These are phyloP conservation scores for Orthosia gracilis DNA, from an alignment of 2,888 invertebrate species.

Conservation along the genomic window DNA sequence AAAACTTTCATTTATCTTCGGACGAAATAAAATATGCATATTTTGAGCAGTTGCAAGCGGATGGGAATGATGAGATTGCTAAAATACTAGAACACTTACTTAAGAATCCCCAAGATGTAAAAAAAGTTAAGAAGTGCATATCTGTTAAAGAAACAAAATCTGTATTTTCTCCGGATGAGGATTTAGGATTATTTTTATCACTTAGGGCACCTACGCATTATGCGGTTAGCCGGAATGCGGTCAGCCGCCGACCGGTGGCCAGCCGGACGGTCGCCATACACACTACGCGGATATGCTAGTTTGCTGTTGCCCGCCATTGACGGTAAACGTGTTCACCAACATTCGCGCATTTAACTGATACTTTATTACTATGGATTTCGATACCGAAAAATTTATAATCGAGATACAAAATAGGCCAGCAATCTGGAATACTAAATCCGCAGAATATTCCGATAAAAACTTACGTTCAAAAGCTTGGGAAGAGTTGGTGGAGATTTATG, in stretches of 20 bases:
- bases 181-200: no score
- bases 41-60: slow-evolving; percentile 1
- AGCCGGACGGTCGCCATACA: no score
- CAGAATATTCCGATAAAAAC: slow-evolving; percentile 35
- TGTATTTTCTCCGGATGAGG: slow-evolving; percentile 12
- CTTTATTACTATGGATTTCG: no score
- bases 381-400: slow-evolving; percentile 35
- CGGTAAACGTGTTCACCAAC: neutral
- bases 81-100: slow-evolving; percentile 7
- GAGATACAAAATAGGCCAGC: slow-evolving; percentile 38
- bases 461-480: slow-evolving; percentile 43
- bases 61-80: neutral
- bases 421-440: slow-evolving; percentile 31
- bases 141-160: slow-evolving; percentile 7
- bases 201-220: no score
- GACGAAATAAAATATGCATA: slow-evolving; percentile 8
- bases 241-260: no score
- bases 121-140: slow-evolving; percentile 3
- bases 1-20: slow-evolving; percentile 3
- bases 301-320: no score
- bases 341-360: no score
- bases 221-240: no score
- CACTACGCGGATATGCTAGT: no score
- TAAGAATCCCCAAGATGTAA: slow-evolving; percentile 2
- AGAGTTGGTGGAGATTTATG: slow-evolving; percentile 23